Evolutionary conservation across 2,113 vertebrate species (phyloP).

Genomic region (Ciconia maguari): DNA sequence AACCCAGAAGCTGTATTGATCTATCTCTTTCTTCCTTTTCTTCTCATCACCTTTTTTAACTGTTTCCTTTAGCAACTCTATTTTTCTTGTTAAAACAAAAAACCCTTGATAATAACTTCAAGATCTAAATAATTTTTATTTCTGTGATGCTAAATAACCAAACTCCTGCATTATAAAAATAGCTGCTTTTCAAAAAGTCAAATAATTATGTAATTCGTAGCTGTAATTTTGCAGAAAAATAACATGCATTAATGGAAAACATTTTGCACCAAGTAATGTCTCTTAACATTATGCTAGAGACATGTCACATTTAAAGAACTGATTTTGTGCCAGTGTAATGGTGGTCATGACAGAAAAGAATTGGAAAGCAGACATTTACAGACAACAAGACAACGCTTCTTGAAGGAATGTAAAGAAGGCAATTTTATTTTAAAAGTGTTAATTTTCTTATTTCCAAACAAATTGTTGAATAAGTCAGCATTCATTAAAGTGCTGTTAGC

Average conservation of each 20-base stretch:
- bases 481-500: background rate
- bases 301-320: background rate
- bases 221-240: background rate
- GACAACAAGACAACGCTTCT: background rate
- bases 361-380: background rate
- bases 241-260: background rate
- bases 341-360: background rate
- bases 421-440: background rate
- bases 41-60: background rate
- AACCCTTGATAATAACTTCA: background rate
- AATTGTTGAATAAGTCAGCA: background rate
- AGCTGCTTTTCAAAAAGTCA: background rate
- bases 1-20: background rate
- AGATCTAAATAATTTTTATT: background rate
- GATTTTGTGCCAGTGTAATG: background rate
- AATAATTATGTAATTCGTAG: background rate
- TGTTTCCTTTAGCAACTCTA: background rate
- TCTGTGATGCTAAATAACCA: background rate
- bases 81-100: background rate
- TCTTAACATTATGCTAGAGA: background rate
- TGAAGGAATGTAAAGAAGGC: background rate
- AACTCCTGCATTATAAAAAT: background rate
- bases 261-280: background rate
- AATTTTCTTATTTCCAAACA: slow-evolving; percentile 16
- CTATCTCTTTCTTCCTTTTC: background rate